Evolutionary conservation across 2,797 vertebrate genomes (phyloP).

Genomic region (Molossus alvarezi): DNA sequence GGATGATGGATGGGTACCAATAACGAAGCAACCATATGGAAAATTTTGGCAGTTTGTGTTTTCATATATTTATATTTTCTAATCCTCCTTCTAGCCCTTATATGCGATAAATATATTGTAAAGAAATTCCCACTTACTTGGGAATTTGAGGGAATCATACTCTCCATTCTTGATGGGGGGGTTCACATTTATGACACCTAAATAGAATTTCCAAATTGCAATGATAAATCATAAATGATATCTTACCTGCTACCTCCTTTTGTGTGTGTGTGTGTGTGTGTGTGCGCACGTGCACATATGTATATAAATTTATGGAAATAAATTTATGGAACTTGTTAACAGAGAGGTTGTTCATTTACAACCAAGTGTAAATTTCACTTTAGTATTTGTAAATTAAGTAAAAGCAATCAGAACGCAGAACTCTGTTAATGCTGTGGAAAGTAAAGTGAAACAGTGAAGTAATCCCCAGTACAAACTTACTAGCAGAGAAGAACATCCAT

Average conservation of each 20-base stretch:
- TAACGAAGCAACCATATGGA: background rate
- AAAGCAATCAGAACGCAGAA: background rate
- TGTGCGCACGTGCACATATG: background rate
- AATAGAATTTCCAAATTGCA: slow-evolving; percentile 14
- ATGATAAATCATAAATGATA: background rate
- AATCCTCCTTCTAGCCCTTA: background rate
- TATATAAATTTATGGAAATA: slow-evolving; percentile 5
- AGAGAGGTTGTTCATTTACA: background rate
- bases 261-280: background rate
- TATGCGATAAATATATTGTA: background rate
- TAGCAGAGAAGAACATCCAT: slow-evolving; percentile 31
- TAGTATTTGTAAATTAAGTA: background rate
- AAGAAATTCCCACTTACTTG: slow-evolving; percentile 8
- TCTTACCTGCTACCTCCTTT: background rate
- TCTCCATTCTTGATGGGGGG: background rate
- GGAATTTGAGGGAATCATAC: background rate
- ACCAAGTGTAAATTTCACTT: background rate
- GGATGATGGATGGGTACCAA: background rate
- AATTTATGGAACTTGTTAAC: slow-evolving; percentile 30
- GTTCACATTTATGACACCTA: background rate
- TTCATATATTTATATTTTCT: background rate
- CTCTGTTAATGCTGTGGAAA: slow-evolving; percentile 22
- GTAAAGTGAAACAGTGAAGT: background rate
- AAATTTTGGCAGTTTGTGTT: background rate
- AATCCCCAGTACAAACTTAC: slow-evolving; percentile 12